phyloP scores from a whole-genome alignment of 2,888 invertebrate genomes.

The Apamea anceps region DNA sequence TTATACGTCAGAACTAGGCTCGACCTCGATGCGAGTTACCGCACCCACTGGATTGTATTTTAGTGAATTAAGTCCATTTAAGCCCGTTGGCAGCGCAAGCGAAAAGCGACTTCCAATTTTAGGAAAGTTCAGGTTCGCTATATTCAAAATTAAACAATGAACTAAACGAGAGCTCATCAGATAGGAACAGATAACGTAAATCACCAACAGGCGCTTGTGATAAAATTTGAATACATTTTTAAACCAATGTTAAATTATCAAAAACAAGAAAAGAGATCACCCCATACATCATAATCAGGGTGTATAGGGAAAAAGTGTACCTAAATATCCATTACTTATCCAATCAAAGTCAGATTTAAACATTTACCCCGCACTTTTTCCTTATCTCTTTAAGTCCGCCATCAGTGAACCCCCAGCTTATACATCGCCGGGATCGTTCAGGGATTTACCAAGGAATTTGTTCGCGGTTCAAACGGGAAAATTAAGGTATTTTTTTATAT shows the following conservation, averaged over 20 bases:
- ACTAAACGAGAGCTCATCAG: background rate
- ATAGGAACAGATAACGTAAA: background rate
- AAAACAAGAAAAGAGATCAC: background rate
- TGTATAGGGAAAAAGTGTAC: constrained; percentile 3
- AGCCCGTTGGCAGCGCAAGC: constrained; percentile 32
- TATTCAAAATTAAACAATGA: background rate
- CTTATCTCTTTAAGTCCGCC: constrained; percentile 48
- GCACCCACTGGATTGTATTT: constrained; percentile 63
- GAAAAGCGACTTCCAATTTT: constrained; percentile 15
- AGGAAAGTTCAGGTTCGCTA: background rate
- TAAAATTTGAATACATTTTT: background rate
- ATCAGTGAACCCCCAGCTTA: constrained; percentile 63
- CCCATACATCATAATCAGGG: constrained; percentile 13
- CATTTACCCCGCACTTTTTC: constrained; percentile 48
- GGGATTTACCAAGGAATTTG: constrained; percentile 74
- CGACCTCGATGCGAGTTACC: constrained; percentile 49
- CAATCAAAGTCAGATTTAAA: constrained; percentile 37
- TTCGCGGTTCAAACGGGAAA: constrained; percentile 74
- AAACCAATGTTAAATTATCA: background rate
- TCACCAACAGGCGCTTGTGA: background rate
- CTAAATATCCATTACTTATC: constrained; percentile 35
- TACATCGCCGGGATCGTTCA: constrained; percentile 72
- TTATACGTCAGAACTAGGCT: constrained; percentile 28
- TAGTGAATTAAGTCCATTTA: constrained; percentile 65
- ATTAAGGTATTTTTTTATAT: constrained; percentile 77